Conservation (phyloP, 2,888 invertebrate genomes). For the Cosmorhoe ocellata region DNA sequence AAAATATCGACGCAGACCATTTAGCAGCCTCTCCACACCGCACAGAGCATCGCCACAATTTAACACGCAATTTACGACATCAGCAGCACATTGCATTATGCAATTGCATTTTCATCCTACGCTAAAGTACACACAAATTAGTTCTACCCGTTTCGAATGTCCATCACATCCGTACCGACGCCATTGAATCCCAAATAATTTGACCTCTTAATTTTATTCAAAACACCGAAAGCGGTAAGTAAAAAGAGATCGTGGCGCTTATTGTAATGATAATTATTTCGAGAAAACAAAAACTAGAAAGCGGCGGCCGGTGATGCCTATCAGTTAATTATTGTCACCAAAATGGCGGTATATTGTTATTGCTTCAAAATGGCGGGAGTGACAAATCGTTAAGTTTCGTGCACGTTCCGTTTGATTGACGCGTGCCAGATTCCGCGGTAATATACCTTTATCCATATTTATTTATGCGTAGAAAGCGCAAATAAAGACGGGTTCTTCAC, state of each 20-base stretch:
- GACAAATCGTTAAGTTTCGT: slow-evolving; percentile 76
- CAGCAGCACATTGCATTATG: slow-evolving; percentile 21
- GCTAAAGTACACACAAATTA: slow-evolving; percentile 46
- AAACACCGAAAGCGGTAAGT: slow-evolving; percentile 78
- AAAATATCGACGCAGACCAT: slow-evolving; percentile 61
- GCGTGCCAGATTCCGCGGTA: slow-evolving; percentile 76
- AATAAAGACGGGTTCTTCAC: slow-evolving; percentile 74
- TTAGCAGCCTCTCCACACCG: slow-evolving; percentile 38
- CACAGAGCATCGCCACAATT: slow-evolving; percentile 40
- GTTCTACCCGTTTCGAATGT: slow-evolving; percentile 62
- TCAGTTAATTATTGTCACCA: slow-evolving; percentile 82
- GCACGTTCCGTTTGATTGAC: slow-evolving; percentile 78
- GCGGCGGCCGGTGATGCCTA: slow-evolving; percentile 72
- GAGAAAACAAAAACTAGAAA: slow-evolving; percentile 81
- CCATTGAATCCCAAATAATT: slow-evolving; percentile 66
- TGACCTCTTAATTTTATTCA: slow-evolving; percentile 75
- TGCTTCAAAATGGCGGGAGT: slow-evolving; percentile 73
- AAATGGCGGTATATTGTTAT: slow-evolving; percentile 77
- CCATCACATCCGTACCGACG: slow-evolving; percentile 56
- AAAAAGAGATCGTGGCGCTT: slow-evolving; percentile 76
- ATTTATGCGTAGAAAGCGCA: slow-evolving; percentile 80
- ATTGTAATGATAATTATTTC: slow-evolving; percentile 82
- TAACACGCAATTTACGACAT: slow-evolving; percentile 37
- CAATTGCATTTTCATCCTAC: slow-evolving; percentile 35
- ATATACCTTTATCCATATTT: slow-evolving; percentile 76